Evolutionary conservation across 2,797 vertebrate genomes (phyloP), one percentile per base, ranked within the genome.

Genomic region (Liparis tanakae): DNA sequence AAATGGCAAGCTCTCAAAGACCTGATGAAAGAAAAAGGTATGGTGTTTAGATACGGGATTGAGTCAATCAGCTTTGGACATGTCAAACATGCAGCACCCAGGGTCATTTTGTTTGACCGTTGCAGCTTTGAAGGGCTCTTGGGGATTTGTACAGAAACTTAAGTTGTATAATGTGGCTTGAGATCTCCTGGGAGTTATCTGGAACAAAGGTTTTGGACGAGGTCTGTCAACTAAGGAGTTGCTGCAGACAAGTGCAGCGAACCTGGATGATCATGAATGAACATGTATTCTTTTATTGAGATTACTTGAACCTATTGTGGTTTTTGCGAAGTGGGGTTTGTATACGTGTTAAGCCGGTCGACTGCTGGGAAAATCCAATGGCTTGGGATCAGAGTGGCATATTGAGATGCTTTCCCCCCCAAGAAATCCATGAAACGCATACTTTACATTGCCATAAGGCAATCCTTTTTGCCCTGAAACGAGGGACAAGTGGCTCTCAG

Each of bases 11-110:
- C 97, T 8, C 96, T 99, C 48, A 99, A 99, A 93, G 97, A 99
- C 89, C 94, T 99, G 80, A 98, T 99, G 92, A 99, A 99, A 93
- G 98, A 99, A 87, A 98, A 98, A 97, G 98, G 97, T 99, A 98
- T 92, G 88, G 65, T 80, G 25, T 80, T 46, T 63, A 10, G n/a
- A 51, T 57, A 44, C 39, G 73, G 58, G 36, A 17, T 43, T 17
- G 56, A 72, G 54, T 64, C 8, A 3, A n/a, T 71, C 56, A 61
- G 7, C 58, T 68, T 71, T 76, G 66, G 66, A 69, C 58, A 72
- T 67, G 17, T 30, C 17, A n/a, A 65, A 60, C 9, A 44, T 61
- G n/a, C 43, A 67, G 5, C 43, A 57, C 63, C 67, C 36, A 64
- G 25, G 78, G 70, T 86, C 78, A 84, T 75, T 87, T 87, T 80